Conservation (phyloP, 2,888 invertebrate genomes). For the Thymelicus lineola region DNA sequence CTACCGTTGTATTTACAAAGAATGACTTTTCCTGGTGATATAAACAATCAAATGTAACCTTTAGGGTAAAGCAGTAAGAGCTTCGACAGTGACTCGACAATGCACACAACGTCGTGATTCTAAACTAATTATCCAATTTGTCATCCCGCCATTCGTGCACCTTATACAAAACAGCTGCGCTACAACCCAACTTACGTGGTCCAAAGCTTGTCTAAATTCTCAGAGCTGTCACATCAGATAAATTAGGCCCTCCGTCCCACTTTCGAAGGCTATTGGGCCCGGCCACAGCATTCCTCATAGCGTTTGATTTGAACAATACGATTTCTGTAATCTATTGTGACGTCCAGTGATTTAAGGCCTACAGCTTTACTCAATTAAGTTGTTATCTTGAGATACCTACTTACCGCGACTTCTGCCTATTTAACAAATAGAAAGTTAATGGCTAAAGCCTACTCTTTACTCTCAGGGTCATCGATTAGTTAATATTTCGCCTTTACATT, state of each 20-base stretch:
- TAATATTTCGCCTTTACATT: constrained; percentile 13
- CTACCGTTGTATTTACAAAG: constrained; percentile 37
- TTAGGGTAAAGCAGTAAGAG: constrained; percentile 46
- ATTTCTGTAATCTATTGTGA: constrained; percentile 34
- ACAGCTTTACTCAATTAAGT: constrained; percentile 34
- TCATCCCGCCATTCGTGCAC: constrained; percentile 57
- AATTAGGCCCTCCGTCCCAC: constrained; percentile 63
- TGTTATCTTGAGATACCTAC: constrained; percentile 13
- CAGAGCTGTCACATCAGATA: constrained; percentile 68
- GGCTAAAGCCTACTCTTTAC: not conserved
- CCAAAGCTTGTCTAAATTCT: constrained; percentile 53
- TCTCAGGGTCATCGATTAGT: constrained; percentile 10
- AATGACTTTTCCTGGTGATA: constrained; percentile 18
- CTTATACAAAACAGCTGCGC: constrained; percentile 52
- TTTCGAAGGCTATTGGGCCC: constrained; percentile 61
- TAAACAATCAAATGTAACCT: constrained; percentile 43
- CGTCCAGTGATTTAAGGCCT: constrained; percentile 32
- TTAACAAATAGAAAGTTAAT: not conserved
- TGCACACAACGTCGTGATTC: constrained; percentile 56
- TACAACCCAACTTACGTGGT: constrained; percentile 46
- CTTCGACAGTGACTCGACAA: constrained; percentile 43
- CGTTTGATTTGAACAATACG: constrained; percentile 38
- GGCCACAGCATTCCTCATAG: constrained; percentile 67
- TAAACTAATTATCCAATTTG: constrained; percentile 70
- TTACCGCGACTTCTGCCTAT: not conserved